phyloP scores from a whole-genome alignment of 2,113 vertebrate genomes.

The Phaethon lepturus region DNA sequence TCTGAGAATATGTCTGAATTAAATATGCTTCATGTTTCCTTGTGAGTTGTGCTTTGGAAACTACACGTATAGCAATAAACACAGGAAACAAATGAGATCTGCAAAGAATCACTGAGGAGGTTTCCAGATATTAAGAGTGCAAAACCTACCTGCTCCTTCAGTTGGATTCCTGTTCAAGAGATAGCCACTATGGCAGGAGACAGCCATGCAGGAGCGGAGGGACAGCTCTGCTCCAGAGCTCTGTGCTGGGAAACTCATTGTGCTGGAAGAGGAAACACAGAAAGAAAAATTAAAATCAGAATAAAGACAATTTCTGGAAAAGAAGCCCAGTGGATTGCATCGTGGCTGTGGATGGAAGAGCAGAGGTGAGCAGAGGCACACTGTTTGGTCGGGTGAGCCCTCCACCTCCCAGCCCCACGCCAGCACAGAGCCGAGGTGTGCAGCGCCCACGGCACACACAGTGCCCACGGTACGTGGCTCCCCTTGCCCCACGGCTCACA shows the following conservation, averaged over 20 bases:
- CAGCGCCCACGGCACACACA: neutral
- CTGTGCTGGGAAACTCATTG: neutral
- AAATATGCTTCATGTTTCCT: neutral
- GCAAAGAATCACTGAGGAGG: neutral
- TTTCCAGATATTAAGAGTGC: neutral
- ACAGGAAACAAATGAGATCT: neutral
- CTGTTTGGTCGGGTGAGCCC: fast-evolving
- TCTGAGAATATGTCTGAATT: neutral
- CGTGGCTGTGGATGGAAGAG: neutral
- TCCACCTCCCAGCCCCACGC: neutral
- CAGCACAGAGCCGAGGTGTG: neutral
- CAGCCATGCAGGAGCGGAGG: neutral
- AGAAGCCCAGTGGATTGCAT: neutral
- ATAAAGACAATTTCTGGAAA: neutral
- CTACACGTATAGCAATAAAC: neutral
- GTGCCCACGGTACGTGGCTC: fast-evolving
- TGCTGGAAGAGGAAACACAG: neutral
- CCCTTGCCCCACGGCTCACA: fast-evolving
- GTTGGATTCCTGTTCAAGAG: neutral
- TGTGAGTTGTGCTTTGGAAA: neutral
- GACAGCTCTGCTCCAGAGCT: neutral
- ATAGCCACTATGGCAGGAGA: neutral
- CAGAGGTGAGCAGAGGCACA: neutral
- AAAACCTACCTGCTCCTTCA: neutral
- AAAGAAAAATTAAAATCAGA: neutral